Percentiles rank a stretch among this genome's conserved stretches.
These are phyloP conservation scores for Furnarius figulus DNA, from an alignment of 2,113 vertebrate genomes.

Conservation along the genomic window DNA sequence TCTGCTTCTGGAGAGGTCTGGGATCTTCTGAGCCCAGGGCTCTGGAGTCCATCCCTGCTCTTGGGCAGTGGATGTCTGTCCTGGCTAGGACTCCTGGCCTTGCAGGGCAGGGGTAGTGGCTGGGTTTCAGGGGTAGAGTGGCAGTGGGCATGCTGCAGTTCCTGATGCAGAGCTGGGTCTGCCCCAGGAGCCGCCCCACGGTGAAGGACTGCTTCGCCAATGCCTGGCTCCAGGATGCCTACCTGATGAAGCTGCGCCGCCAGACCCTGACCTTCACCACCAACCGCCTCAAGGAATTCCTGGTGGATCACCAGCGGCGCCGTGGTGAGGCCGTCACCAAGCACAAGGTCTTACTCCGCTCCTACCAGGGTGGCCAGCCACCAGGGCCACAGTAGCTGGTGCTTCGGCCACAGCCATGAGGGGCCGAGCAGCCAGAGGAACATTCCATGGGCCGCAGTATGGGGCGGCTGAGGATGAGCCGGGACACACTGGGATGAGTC, in stretches of 20 bases:
- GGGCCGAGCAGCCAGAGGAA: conserved; percentile 61
- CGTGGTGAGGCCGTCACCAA: conserved; percentile 83
- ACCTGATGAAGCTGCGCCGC: conserved; percentile 94
- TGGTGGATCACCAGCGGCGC: conserved; percentile 88
- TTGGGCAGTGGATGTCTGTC: background rate
- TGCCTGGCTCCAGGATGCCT: conserved; percentile 96
- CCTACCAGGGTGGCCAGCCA: conserved; percentile 81
- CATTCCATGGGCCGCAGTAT: conserved; percentile 69
- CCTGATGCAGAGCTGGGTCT: background rate
- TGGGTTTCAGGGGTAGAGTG: background rate
- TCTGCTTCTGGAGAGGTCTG: background rate
- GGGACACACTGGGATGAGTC: background rate
- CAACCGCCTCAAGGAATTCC: conserved; percentile 92
- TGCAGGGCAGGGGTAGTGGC: background rate
- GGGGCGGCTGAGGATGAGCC: background rate
- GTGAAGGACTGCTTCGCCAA: conserved; percentile 94
- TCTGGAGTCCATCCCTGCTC: background rate
- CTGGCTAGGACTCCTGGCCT: background rate
- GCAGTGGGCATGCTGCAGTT: background rate
- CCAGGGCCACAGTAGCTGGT: conserved; percentile 76
- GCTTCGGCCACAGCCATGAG: background rate
- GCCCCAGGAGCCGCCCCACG: conserved; percentile 89
- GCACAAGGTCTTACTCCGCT: conserved; percentile 97
- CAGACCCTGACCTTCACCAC: conserved; percentile 98
- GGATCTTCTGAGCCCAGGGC: background rate